Evolutionary conservation across 1,140 invertebrate species (phyloP).

Genomic region (Geopemphigus sp.): DNA sequence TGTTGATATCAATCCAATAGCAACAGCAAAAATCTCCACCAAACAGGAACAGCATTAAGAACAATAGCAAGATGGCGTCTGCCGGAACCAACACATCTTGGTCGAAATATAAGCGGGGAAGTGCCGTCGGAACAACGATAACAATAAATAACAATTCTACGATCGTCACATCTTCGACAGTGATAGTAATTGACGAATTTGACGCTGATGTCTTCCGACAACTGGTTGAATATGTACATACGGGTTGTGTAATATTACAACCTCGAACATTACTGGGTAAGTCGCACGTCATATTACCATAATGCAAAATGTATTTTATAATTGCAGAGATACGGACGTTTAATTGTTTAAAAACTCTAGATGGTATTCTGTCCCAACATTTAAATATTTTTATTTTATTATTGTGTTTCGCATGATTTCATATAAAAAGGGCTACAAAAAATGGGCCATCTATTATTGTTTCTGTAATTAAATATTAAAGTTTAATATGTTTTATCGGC

Average conservation of each 20-base stretch:
- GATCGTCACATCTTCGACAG: background rate
- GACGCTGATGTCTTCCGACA: constrained; percentile 93
- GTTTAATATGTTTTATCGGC: too few species aligned
- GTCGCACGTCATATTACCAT: background rate
- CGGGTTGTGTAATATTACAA: constrained; percentile 90
- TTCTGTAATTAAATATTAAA: too few species aligned
- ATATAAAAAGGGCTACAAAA: too few species aligned
- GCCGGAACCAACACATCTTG: constrained; percentile 22
- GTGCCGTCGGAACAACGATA: background rate
- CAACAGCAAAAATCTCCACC: constrained; percentile 27
- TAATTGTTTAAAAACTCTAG: too few species aligned
- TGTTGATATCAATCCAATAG: constrained; percentile 18
- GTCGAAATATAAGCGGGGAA: constrained; percentile 44
- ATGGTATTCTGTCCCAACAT: too few species aligned
- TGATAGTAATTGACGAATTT: constrained; percentile 87
- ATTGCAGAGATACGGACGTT: too few species aligned
- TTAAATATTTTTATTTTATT: too few species aligned
- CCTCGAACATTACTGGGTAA: constrained; percentile 84
- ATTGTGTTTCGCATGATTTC: too few species aligned
- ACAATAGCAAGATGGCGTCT: constrained; percentile 4
- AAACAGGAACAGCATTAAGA: constrained; percentile 1
- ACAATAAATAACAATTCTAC: background rate
- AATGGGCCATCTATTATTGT: too few species aligned
- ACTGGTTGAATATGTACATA: constrained; percentile 93
- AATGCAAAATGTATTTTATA: too few species aligned